Percentiles rank a stretch among this genome's conserved stretches.
Conservation (phyloP, 2,797 vertebrate genomes). For the Neosalanx taihuensis region DNA sequence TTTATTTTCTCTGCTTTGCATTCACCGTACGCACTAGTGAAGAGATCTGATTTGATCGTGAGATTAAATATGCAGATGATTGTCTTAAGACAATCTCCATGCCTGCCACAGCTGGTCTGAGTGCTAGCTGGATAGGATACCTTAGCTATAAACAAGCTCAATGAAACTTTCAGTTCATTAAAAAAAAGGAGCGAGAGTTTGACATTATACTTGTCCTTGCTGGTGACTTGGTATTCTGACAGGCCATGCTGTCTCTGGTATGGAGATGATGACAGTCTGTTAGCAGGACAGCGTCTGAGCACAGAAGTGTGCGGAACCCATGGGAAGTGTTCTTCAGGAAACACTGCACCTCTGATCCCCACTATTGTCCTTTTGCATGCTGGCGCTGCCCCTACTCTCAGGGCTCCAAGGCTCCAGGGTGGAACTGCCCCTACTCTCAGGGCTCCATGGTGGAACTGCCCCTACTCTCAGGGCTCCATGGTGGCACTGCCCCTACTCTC, state of each 20-base stretch:
- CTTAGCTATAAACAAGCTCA: too few relatives aligned
- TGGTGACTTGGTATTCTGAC: not conserved
- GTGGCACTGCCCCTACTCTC: too few relatives aligned
- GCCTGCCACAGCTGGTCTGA: slow-evolving; percentile 11
- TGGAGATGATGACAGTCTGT: not conserved
- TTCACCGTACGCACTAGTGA: slow-evolving; percentile 40
- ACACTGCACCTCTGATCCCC: slow-evolving; percentile 26
- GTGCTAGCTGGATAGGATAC: too few relatives aligned
- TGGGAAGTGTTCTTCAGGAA: not conserved
- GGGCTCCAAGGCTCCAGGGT: too few relatives aligned
- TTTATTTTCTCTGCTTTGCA: slow-evolving; percentile 46
- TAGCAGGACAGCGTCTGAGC: not conserved
- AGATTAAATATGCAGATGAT: slow-evolving; percentile 25
- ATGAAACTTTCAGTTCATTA: too few relatives aligned
- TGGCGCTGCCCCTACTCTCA: too few relatives aligned
- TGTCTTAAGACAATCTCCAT: slow-evolving; percentile 25
- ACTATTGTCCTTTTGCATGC: slow-evolving; percentile 15
- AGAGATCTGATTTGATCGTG: slow-evolving; percentile 22
- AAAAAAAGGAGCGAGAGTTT: not conserved
- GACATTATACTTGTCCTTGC: not conserved
- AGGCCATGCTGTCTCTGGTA: not conserved
- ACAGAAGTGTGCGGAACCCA: not conserved
- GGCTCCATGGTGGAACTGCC: too few relatives aligned
- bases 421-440: too few relatives aligned
- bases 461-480: too few relatives aligned